Evolutionary conservation across 2,888 invertebrate species (phyloP).

Genomic region (Mechanitis mazaeus): DNA sequence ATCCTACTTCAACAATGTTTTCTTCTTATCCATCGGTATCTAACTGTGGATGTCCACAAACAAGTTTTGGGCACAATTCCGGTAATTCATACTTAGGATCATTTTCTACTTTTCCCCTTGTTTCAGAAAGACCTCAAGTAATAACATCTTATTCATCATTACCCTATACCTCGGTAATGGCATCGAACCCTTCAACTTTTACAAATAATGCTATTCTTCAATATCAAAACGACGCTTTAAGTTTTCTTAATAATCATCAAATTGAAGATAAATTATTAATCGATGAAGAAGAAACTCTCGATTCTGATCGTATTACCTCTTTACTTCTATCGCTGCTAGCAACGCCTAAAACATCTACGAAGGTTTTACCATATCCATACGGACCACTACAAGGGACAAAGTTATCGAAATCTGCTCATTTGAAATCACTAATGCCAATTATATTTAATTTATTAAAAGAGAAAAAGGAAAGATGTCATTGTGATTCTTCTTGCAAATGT

Average conservation of each 20-base stretch:
- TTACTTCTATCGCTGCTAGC: constrained; percentile 24
- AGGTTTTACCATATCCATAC: not conserved
- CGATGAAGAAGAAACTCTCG: constrained; percentile 11
- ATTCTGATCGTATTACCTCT: constrained; percentile 28
- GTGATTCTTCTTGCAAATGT: constrained; percentile 30
- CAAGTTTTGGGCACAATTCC: constrained; percentile 11
- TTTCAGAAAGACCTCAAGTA: constrained; percentile 15
- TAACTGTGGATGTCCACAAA: constrained; percentile 12
- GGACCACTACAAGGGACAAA: not conserved
- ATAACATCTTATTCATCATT: constrained; percentile 12
- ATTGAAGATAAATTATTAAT: constrained; percentile 2
- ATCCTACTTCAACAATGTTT: constrained; percentile 11
- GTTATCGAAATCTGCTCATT: constrained; percentile 42
- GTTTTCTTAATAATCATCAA: constrained; percentile 20
- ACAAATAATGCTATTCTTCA: constrained; percentile 12
- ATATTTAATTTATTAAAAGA: constrained; percentile 57
- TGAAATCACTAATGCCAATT: constrained; percentile 57
- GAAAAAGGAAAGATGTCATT: constrained; percentile 39
- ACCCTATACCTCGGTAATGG: constrained; percentile 14
- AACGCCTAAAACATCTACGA: constrained; percentile 19
- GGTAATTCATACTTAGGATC: constrained; percentile 13
- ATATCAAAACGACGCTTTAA: constrained; percentile 26
- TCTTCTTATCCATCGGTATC: constrained; percentile 9
- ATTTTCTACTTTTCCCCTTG: constrained; percentile 9
- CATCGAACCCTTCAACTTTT: constrained; percentile 27